These are phyloP conservation scores for Drosophila varians DNA, from an alignment of 1,140 invertebrate genomes.

Conservation along the genomic window DNA sequence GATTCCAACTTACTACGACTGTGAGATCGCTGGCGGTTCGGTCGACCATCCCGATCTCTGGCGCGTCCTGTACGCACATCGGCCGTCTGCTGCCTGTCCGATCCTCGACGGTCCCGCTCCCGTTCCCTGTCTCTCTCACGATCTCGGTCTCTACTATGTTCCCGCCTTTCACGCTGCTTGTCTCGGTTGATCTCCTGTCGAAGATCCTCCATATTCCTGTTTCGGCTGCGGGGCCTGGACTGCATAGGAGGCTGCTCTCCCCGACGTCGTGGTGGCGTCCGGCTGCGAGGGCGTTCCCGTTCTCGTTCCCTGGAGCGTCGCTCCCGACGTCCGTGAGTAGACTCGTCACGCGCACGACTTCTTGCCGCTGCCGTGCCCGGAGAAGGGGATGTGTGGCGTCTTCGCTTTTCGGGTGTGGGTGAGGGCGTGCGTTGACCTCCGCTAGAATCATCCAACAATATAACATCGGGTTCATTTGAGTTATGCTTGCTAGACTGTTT, in stretches of 20 bases:
- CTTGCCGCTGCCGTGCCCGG: constrained; percentile 13
- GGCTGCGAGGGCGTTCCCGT: constrained; percentile 37
- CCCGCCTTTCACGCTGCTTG: constrained; percentile 71
- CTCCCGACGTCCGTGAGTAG: constrained; percentile 32
- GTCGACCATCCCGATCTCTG: constrained; percentile 69
- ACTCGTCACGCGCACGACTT: constrained; percentile 39
- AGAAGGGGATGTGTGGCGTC: constrained; percentile 49
- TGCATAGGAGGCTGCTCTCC: constrained; percentile 29
- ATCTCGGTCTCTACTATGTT: constrained; percentile 62
- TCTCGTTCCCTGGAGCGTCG: constrained; percentile 44
- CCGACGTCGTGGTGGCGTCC: constrained; percentile 56
- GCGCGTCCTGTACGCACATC: constrained; percentile 51
- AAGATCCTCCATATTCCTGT: constrained; percentile 81
- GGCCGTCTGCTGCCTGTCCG: constrained; percentile 20
- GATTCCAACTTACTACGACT: constrained; percentile 82
- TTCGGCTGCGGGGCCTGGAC: constrained; percentile 38
- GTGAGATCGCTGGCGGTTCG: constrained; percentile 68
- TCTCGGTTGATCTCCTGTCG: constrained; percentile 80
- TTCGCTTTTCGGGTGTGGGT: constrained; percentile 56
- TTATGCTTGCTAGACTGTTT: constrained; percentile 78
- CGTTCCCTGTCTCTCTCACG: constrained; percentile 45
- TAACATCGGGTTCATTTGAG: constrained; percentile 83
- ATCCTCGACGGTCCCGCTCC: constrained; percentile 11
- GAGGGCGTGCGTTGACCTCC: constrained; percentile 76
- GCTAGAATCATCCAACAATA: constrained; percentile 84